A percentile compares a stretch with the other conserved stretches of the same genome.
phyloP scores from a whole-genome alignment of 2,113 vertebrate genomes.

The Bothrops jararaca region DNA sequence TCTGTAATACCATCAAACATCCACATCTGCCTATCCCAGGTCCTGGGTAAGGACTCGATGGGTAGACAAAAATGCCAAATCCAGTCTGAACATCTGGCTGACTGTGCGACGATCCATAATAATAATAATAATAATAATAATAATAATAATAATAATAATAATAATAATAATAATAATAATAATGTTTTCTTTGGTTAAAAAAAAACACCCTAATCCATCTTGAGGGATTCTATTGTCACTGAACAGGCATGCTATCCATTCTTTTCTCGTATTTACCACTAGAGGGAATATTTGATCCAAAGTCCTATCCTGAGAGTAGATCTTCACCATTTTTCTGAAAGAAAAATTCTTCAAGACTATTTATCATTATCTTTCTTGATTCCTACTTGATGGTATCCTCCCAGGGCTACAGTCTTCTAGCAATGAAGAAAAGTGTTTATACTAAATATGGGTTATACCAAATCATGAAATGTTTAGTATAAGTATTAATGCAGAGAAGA shows the following conservation, averaged over 20 bases:
- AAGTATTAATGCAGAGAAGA: too few relatives aligned
- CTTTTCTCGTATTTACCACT: background rate
- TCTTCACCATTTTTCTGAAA: background rate
- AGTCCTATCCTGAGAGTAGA: background rate
- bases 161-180: too few relatives aligned
- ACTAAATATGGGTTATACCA: background rate
- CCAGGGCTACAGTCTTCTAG: background rate
- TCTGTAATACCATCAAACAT: too few relatives aligned
- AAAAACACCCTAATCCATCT: too few relatives aligned
- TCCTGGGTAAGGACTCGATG: too few relatives aligned
- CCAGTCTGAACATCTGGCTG: too few relatives aligned
- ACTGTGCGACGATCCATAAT: too few relatives aligned
- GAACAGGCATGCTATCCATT: too few relatives aligned
- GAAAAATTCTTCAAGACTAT: background rate
- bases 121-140: too few relatives aligned
- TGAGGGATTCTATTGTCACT: background rate
- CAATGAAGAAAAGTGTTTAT: background rate
- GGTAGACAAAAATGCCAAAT: too few relatives aligned
- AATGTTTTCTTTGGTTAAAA: background rate
- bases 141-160: too few relatives aligned
- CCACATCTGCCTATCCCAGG: too few relatives aligned
- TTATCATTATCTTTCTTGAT: background rate
- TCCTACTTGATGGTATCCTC: background rate
- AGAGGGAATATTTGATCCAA: conserved; percentile 18
- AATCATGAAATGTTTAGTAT: background rate